phyloP scores from a whole-genome alignment of 2,888 invertebrate genomes.

The Hypercompe scribonia region DNA sequence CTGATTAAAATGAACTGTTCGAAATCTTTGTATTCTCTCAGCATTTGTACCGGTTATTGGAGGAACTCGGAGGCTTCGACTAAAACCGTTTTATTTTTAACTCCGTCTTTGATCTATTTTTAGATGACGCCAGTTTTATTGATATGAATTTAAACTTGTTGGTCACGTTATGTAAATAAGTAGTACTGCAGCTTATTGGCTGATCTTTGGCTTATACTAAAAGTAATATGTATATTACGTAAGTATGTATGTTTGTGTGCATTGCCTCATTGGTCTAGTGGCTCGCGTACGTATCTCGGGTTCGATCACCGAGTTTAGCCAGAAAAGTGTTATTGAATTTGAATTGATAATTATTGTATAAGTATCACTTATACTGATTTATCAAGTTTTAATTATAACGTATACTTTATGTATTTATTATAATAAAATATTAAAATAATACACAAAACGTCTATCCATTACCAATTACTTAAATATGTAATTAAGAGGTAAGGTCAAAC shows the following conservation, averaged over 20 bases:
- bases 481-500: too few species aligned
- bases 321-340: too few species aligned
- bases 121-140: background rate
- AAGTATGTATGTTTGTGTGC: background rate
- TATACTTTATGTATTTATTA: too few species aligned
- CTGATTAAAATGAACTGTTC: slow-evolving; percentile 33
- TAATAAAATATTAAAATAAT: too few species aligned
- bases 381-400: too few species aligned
- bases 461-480: too few species aligned
- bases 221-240: background rate
- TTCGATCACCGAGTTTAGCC: too few species aligned
- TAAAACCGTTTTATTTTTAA: slow-evolving; percentile 19
- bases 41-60: slow-evolving; percentile 9
- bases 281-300: too few species aligned
- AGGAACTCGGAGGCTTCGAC: slow-evolving; percentile 4
- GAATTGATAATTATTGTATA: too few species aligned
- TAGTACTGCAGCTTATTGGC: background rate
- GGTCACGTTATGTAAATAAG: background rate
- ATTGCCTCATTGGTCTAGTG: too few species aligned
- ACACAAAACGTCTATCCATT: too few species aligned
- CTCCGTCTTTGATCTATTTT: slow-evolving; percentile 15
- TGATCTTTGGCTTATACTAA: background rate
- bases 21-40: slow-evolving; percentile 20
- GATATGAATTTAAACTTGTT: background rate
- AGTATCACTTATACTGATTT: too few species aligned